Evolutionary conservation across 2,113 vertebrate genomes (phyloP).

Genomic region (Enhydra lutris): DNA sequence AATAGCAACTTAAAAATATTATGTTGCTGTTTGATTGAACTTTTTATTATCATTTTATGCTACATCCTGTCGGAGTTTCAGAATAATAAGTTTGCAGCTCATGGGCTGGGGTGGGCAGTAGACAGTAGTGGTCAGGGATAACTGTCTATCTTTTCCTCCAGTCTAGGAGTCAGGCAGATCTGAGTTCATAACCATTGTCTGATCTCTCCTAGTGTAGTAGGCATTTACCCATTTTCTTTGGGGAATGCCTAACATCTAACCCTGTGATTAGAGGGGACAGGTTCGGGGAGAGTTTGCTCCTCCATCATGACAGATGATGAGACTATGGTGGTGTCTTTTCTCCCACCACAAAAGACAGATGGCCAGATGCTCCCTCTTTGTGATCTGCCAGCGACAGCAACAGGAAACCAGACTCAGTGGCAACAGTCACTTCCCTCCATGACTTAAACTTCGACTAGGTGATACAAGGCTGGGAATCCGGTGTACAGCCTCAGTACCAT

Average conservation of each 20-base stretch:
- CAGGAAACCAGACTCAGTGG: background rate
- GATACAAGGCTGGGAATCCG: background rate
- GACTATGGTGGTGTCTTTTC: background rate
- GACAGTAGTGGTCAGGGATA: background rate
- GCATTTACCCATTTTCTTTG: background rate
- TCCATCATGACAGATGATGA: background rate
- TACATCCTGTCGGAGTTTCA: background rate
- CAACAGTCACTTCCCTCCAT: background rate
- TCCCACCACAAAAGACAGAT: background rate
- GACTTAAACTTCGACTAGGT: background rate
- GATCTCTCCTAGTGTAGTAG: background rate
- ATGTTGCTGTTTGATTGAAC: background rate
- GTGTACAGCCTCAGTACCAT: accelerated
- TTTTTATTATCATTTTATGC: background rate
- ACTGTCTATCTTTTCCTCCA: background rate
- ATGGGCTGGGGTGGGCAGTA: background rate
- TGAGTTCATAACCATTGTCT: background rate
- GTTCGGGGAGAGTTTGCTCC: background rate
- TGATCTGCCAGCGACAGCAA: background rate
- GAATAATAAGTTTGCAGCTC: background rate
- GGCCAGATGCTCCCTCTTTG: background rate
- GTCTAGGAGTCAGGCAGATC: background rate
- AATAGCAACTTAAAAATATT: background rate
- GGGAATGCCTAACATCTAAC: background rate
- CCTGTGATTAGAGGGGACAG: background rate